phyloP scores from a whole-genome alignment of 2,888 invertebrate genomes.

The Tenthredo livida region DNA sequence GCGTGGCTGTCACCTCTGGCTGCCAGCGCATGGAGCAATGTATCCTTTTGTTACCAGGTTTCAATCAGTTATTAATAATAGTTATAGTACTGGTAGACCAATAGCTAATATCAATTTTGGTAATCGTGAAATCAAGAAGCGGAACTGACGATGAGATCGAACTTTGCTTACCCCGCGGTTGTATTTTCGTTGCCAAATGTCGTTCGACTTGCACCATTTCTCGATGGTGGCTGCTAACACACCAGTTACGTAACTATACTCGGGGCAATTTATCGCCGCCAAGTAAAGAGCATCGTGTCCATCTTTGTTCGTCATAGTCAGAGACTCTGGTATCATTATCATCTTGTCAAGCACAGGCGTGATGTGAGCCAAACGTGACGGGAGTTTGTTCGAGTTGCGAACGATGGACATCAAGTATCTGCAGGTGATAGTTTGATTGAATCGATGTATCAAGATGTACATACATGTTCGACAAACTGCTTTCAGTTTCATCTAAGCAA shows the following conservation, averaged over 20 bases:
- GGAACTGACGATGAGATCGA: too few species aligned
- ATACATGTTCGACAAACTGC: neutral
- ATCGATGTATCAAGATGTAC: too few species aligned
- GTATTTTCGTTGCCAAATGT: conserved; percentile 68
- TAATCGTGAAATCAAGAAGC: neutral
- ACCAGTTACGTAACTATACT: conserved; percentile 69
- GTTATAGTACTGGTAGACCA: neutral
- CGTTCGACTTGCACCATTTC: conserved; percentile 68
- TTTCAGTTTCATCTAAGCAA: neutral
- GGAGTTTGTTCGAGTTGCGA: conserved; percentile 66
- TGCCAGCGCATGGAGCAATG: conserved; percentile 69
- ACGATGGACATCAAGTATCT: conserved; percentile 72
- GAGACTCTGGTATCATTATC: conserved; percentile 60
- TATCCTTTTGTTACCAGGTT: conserved; percentile 66
- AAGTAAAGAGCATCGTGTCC: conserved; percentile 72
- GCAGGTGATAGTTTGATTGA: neutral
- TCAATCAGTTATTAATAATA: neutral
- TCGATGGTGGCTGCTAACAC: conserved; percentile 67
- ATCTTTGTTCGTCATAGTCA: conserved; percentile 66
- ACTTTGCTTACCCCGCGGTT: conserved; percentile 63
- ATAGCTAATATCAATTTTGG: neutral
- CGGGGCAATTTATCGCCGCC: conserved; percentile 69
- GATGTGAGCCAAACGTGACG: conserved; percentile 67
- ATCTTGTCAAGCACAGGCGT: conserved; percentile 71
- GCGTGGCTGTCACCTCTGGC: conserved; percentile 69